phyloP scores from a whole-genome alignment of 2,797 vertebrate genomes.

The Cynopterus sphinx region DNA sequence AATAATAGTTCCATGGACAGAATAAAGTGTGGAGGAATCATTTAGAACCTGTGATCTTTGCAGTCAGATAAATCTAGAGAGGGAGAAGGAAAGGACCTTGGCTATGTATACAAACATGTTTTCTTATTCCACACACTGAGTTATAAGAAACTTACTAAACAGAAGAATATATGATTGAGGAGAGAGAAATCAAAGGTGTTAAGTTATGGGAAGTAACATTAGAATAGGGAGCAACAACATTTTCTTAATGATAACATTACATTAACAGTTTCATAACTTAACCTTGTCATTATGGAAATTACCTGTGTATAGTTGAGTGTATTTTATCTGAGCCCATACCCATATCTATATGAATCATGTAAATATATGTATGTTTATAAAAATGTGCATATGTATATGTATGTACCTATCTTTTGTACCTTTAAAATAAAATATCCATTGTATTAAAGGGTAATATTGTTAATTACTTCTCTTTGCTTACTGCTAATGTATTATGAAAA shows the following conservation, averaged over 20 bases:
- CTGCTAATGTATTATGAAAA: neutral
- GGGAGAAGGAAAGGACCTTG: too few relatives aligned
- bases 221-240: neutral
- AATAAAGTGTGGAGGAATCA: neutral
- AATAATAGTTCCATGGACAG: neutral
- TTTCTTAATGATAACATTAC: neutral
- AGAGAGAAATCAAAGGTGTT: neutral
- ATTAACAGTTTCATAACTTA: neutral
- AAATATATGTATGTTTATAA: neutral
- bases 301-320: neutral
- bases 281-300: neutral
- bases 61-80: neutral
- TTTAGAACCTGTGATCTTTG: neutral
- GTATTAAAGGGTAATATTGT: neutral
- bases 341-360: neutral
- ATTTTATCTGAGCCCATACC: neutral
- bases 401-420: neutral
- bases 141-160: neutral
- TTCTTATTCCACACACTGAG: neutral
- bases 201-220: neutral
- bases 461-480: neutral
- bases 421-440: neutral
- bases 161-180: neutral
- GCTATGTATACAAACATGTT: neutral
- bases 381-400: neutral